phyloP scores from a whole-genome alignment of 1,140 invertebrate genomes.

The Drosophila seguyi region DNA sequence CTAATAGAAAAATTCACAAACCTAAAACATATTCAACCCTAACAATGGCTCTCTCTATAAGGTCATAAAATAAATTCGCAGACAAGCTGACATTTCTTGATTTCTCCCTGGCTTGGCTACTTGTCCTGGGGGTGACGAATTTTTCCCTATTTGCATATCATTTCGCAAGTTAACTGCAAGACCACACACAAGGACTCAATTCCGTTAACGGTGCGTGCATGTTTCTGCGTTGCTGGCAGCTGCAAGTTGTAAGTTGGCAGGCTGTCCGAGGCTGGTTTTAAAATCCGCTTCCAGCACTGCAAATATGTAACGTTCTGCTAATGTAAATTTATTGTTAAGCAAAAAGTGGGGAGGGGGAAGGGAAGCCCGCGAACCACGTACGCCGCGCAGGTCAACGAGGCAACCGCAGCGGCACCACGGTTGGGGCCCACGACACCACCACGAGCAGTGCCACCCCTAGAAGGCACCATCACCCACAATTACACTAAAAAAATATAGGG shows the following conservation, averaged over 20 bases:
- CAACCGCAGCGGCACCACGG: slow-evolving; percentile 51
- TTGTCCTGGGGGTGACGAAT: slow-evolving; percentile 61
- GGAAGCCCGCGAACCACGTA: slow-evolving; percentile 22
- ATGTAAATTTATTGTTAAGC: slow-evolving; percentile 85
- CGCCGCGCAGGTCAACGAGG: slow-evolving; percentile 59
- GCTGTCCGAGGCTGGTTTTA: slow-evolving; percentile 58
- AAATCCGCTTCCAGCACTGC: slow-evolving; percentile 71
- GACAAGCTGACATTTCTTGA: slow-evolving; percentile 25
- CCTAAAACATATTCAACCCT: neutral
- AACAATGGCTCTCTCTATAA: no score
- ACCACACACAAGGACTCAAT: slow-evolving; percentile 13
- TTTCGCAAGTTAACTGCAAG: slow-evolving; percentile 73
- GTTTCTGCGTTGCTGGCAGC: slow-evolving; percentile 41
- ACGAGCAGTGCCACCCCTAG: slow-evolving; percentile 1
- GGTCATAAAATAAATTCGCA: slow-evolving; percentile 3
- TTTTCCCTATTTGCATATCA: slow-evolving; percentile 84
- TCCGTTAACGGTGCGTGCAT: slow-evolving; percentile 31
- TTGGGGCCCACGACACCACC: slow-evolving; percentile 17
- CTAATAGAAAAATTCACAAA: neutral
- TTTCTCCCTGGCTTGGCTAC: slow-evolving; percentile 3
- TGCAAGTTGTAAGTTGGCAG: slow-evolving; percentile 47
- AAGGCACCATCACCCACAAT: neutral
- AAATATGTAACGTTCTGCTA: slow-evolving; percentile 83
- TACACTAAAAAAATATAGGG: slow-evolving; percentile 1
- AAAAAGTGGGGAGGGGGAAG: slow-evolving; percentile 28